Conservation (phyloP, 2,888 invertebrate species). For the Oscheius onirici region DNA sequence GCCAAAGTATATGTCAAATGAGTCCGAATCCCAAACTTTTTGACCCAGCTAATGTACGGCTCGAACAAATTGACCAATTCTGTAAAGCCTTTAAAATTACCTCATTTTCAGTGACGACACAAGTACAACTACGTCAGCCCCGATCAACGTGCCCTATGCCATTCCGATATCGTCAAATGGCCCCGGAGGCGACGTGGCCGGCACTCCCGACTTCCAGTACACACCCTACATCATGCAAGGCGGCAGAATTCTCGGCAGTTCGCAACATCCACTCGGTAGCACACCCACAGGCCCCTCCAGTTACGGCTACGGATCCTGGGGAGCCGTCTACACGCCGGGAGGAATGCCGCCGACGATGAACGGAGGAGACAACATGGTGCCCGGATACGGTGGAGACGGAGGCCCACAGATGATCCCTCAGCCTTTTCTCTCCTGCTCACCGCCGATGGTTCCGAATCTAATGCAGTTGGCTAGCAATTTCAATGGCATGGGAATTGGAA, state of each 20-base stretch:
- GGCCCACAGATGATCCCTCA: background rate
- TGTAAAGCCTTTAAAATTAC: too few species aligned
- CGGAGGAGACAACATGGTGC: conserved; percentile 10
- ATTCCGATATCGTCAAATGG: conserved; percentile 38
- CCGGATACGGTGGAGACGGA: background rate
- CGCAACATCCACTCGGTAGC: conserved; percentile 1
- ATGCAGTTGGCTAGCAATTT: conserved; percentile 34
- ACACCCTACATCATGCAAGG: conserved; percentile 52
- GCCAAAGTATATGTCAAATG: too few species aligned
- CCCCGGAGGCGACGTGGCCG: conserved; percentile 21
- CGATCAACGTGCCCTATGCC: background rate
- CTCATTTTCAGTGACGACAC: background rate
- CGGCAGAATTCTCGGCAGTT: conserved; percentile 40
- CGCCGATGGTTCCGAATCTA: conserved; percentile 30
- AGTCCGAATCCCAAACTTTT: too few species aligned
- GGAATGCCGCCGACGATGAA: background rate
- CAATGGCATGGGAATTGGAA: conserved; percentile 32
- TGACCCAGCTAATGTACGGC: too few species aligned
- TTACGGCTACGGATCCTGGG: conserved; percentile 51
- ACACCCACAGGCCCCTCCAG: conserved; percentile 47
- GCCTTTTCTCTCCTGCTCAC: conserved; percentile 20
- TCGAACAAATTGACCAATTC: too few species aligned
- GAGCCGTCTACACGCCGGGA: conserved; percentile 11
- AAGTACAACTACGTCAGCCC: background rate
- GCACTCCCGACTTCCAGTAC: conserved; percentile 54